Percentiles rank a stretch among this genome's conserved stretches.
phyloP scores from a whole-genome alignment of 2,797 vertebrate species.

The Meda fulgida region DNA sequence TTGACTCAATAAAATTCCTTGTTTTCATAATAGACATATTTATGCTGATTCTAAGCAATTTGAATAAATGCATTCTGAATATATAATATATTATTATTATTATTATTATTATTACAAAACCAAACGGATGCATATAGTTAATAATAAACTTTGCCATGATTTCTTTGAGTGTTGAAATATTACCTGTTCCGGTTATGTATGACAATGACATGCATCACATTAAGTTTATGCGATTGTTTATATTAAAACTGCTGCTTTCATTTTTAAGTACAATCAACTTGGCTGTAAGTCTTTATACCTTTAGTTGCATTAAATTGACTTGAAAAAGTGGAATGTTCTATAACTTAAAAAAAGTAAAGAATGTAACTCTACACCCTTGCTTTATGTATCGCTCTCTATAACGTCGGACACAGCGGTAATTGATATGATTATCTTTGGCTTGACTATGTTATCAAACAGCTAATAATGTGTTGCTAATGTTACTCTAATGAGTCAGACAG shows the following conservation, averaged over 20 bases:
- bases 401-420: background rate
- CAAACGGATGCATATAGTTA: too few relatives aligned
- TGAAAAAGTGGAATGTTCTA: background rate
- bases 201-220: background rate
- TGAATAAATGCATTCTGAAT: too few relatives aligned
- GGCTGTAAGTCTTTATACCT: too few relatives aligned
- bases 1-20: background rate
- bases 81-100: too few relatives aligned
- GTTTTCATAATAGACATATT: background rate
- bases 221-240: too few relatives aligned
- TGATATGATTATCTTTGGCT: background rate
- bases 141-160: background rate
- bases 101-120: too few relatives aligned
- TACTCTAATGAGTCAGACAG: background rate
- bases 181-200: too few relatives aligned
- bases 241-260: too few relatives aligned
- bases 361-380: background rate
- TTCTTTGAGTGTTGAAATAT: background rate
- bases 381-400: background rate
- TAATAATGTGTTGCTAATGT: background rate
- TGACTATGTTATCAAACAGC: background rate
- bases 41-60: background rate
- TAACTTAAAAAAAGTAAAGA: background rate
- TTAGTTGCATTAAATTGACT: background rate
- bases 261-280: too few relatives aligned